These are phyloP conservation scores for Ladona fulva DNA, from an alignment of 1,140 invertebrate species.

Conservation along the genomic window DNA sequence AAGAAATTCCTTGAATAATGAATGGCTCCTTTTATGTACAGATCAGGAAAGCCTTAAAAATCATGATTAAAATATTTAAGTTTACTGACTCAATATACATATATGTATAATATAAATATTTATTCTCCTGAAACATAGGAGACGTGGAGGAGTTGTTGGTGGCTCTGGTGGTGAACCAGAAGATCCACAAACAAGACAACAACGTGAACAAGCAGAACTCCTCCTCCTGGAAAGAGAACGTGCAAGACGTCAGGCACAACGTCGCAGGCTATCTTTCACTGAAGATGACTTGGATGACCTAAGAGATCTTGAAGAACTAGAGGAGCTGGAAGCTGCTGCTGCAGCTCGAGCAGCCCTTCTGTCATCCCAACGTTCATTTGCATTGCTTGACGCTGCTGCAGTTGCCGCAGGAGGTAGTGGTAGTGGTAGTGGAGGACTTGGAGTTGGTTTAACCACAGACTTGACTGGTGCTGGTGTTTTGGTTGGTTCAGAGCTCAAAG, in stretches of 20 bases:
- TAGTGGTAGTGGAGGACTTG: background rate
- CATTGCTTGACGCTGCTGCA: background rate
- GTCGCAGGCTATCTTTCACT: slow-evolving; percentile 13
- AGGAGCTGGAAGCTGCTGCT: background rate
- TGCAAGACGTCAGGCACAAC: slow-evolving; percentile 1
- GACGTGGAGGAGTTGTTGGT: background rate
- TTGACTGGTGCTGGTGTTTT: background rate
- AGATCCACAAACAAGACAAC: background rate
- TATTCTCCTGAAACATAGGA: background rate
- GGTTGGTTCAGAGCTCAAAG: background rate
- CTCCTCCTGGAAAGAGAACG: background rate
- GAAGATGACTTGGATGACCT: slow-evolving; percentile 19
- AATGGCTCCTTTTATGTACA: too few species aligned
- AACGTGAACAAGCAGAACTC: background rate
- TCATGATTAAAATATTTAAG: too few species aligned
- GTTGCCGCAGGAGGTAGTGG: background rate
- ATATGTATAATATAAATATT: too few species aligned
- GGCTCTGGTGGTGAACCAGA: background rate
- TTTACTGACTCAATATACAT: too few species aligned
- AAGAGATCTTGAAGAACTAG: slow-evolving; percentile 14
- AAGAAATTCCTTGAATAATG: too few species aligned
- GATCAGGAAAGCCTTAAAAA: too few species aligned
- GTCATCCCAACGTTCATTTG: slow-evolving; percentile 12
- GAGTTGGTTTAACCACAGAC: background rate
- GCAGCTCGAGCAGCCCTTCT: slow-evolving; percentile 20